Base-by-base conservation (phyloP, 2,797 vertebrate species). In the Melanotaenia pygmaea region DNA sequence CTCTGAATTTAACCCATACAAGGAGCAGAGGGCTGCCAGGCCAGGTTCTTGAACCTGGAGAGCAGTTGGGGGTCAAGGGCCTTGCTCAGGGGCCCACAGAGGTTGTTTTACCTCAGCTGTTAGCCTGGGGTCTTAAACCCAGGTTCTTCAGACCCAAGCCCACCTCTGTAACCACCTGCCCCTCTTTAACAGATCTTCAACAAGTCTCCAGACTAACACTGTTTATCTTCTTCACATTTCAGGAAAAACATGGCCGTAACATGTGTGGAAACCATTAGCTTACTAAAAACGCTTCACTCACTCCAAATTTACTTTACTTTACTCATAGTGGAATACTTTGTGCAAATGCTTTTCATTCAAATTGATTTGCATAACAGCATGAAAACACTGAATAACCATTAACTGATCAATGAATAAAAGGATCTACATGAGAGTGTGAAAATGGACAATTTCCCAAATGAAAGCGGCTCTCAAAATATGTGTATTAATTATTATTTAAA, bases 291-390 rank as follows among this genome's bases (percentile, higher is more conserved):
- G 11, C 12, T 26, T 22, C 45, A 50, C 45, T 50, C 45, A n/a
- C 51, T 26, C 11, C 13, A 24, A 13, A 53, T 26, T 26, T 13
- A 53, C 10, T 53, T 51, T 4, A 11, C 22, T 51, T 22, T 22
- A 8, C n/a, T 51, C 47, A 24, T 4, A 13, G 4, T 54, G 1
- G 13, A 32, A 2, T 6, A 32, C 28, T 67, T 24, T 67, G 9
- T 32, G 20, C 38, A 45, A 34, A 58, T 22, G 37, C 0, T 67
- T 45, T 59, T 7, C 30, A 34, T 5, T 59, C 4, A 59, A 59
- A 69, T 38, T 9, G 3, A 60, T 50, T 60, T 69, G 26, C 18
- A 51, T 60, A 12, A 58, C 43, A 67, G 26, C 18, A 57, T 16
- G 3, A 16, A 56, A 58, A 67, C 5, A 16, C 11, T 20, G 28